A percentile compares a stretch with the other conserved stretches of the same genome.
Conservation (phyloP, 2,113 vertebrate genomes). For the Sula dactylatra region DNA sequence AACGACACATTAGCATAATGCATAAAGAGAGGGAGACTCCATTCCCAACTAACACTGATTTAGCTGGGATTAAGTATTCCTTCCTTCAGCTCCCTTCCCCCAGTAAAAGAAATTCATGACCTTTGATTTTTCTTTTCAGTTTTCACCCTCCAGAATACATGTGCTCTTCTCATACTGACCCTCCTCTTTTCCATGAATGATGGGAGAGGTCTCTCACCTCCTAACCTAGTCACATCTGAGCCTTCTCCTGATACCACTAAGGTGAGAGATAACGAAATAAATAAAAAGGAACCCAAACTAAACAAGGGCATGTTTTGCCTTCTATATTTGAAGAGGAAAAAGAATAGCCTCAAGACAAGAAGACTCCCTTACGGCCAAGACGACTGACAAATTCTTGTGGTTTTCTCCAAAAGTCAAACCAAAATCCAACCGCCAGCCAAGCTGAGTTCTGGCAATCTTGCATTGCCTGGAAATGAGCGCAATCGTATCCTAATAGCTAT, state of each 20-base stretch:
- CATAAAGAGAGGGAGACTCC: slow-evolving; percentile 54
- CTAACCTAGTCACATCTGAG: not conserved
- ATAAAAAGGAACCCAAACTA: not conserved
- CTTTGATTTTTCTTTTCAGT: slow-evolving; percentile 7
- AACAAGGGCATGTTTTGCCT: slow-evolving; percentile 47
- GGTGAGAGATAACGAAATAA: not conserved
- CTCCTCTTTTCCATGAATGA: not conserved
- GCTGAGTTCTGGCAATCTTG: slow-evolving; percentile 66
- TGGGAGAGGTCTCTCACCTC: not conserved
- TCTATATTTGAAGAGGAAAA: slow-evolving; percentile 64
- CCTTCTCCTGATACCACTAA: not conserved
- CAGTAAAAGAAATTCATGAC: not conserved
- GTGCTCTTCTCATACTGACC: not conserved
- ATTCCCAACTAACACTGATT: slow-evolving; percentile 62
- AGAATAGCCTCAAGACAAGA: slow-evolving; percentile 70
- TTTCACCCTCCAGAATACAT: not conserved
- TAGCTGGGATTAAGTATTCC: slow-evolving; percentile 37
- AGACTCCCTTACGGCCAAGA: slow-evolving; percentile 73
- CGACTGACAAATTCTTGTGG: slow-evolving; percentile 83
- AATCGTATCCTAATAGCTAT: slow-evolving; percentile 83
- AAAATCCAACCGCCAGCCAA: slow-evolving; percentile 72
- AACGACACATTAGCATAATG: slow-evolving; percentile 58
- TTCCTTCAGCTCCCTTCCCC: not conserved
- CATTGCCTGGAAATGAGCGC: slow-evolving; percentile 82
- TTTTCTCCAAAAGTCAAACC: slow-evolving; percentile 84